Evolutionary conservation across 2,797 vertebrate species (phyloP), one percentile per base, ranked within the genome.

Genomic region (Acrocephalus scirpaceus): DNA sequence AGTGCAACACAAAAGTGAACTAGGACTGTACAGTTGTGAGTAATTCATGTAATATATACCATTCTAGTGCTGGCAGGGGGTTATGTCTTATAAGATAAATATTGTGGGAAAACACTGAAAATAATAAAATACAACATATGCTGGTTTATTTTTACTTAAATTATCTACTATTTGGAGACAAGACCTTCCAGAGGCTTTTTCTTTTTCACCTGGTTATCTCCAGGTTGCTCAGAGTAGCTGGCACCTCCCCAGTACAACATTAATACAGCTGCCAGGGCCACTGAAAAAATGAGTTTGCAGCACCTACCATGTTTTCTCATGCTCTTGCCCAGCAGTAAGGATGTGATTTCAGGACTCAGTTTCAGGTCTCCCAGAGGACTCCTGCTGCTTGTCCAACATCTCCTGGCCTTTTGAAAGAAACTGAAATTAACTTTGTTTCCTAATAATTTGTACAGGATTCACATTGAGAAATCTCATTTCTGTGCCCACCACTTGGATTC

Each of bases 61-160:
- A 42, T 65, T 67, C 61, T 34, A 47, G 22, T 50, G 54, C 38
- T 86, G 50, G 32, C 51, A 67, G 29, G 11, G 20, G 5, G 3
- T 50, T 83, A 72, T 81, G 25, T n/a, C 62, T 81, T 53, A 4
- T 62, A 32, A 16, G 26, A 66, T 32, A 70, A 70, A 20, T 62
- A 82, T 75, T 82, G 81, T 75, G 26, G 23, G 27, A 84, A 95
- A 81, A 9, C 26, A 64, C 22, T 51, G 54, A 77, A 87, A 80
- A 47, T 42, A 88, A 67, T 60, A 17, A 62, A 72, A 71, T 66
- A 73, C 32, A 81, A 32, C 6, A 14, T 17, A 42, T 20, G 14
- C 25, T 90, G 64, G 34, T 90, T 72, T 72, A 56, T 53, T 86
- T 29, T 90, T 84, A 18, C 36, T 86, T 90, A 62, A 90, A 95